Conservation (phyloP, 2,888 invertebrate species). For the Tetranychus truncatus region DNA sequence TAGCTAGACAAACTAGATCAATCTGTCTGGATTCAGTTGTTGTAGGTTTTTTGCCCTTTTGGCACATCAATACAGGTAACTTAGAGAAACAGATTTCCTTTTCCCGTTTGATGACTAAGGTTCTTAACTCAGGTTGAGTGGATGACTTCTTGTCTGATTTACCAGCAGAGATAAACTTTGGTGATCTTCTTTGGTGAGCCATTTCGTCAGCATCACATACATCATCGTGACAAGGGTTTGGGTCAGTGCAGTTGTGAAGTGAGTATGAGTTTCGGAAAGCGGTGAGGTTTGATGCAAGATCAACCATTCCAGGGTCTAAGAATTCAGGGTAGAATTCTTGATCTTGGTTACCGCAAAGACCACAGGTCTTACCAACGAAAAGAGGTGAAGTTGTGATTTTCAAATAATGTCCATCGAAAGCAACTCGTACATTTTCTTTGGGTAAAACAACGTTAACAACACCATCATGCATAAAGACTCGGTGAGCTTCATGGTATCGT, state of each 20-base stretch:
- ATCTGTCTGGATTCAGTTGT: no score
- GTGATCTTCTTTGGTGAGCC: no score
- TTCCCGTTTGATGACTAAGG: no score
- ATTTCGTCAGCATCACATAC: no score
- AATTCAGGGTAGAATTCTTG: slow-evolving; percentile 23
- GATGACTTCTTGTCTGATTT: no score
- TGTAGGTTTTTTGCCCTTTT: no score
- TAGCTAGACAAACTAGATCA: no score
- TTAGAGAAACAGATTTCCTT: no score
- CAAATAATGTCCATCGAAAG: slow-evolving; percentile 23
- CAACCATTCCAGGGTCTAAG: slow-evolving; percentile 19
- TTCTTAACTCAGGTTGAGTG: no score
- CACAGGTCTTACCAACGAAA: slow-evolving; percentile 24
- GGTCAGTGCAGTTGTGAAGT: background rate
- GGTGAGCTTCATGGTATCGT: background rate
- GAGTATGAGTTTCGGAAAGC: slow-evolving; percentile 19
- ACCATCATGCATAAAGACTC: background rate
- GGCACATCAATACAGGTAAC: no score
- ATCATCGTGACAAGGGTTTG: no score
- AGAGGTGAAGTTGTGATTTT: slow-evolving; percentile 19
- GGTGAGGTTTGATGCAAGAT: slow-evolving; percentile 14
- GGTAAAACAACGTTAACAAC: slow-evolving; percentile 11
- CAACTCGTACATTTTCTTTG: slow-evolving; percentile 14
- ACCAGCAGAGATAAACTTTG: no score
- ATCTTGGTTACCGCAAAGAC: slow-evolving; percentile 26